These are phyloP conservation scores for Datnioides undecimradiatus DNA, from an alignment of 2,113 vertebrate species.

Conservation along the genomic window DNA sequence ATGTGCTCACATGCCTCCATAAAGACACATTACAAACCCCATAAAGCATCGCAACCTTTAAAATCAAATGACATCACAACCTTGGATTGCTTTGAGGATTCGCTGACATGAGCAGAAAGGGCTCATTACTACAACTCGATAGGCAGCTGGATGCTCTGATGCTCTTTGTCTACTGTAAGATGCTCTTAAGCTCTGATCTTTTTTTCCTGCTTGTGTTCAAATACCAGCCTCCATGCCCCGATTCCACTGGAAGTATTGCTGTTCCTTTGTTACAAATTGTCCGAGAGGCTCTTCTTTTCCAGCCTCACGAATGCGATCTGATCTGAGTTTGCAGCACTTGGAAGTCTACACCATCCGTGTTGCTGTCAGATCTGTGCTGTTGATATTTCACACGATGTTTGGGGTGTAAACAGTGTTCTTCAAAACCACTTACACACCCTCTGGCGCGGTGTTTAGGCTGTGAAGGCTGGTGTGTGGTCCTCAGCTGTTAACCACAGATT, in stretches of 20 bases:
- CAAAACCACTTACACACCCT: slow-evolving; percentile 69
- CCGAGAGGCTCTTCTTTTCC: neutral
- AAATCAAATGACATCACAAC: slow-evolving; percentile 84
- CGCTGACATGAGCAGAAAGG: slow-evolving; percentile 81
- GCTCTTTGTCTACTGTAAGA: slow-evolving; percentile 72
- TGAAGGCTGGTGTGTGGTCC: slow-evolving; percentile 68
- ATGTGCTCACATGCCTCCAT: slow-evolving; percentile 69
- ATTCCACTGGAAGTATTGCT: slow-evolving; percentile 6
- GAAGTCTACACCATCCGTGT: slow-evolving; percentile 34
- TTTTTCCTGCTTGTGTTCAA: slow-evolving; percentile 9
- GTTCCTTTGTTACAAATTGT: neutral
- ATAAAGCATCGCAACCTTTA: slow-evolving; percentile 81
- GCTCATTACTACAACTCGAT: slow-evolving; percentile 70
- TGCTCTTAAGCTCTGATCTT: slow-evolving; percentile 32
- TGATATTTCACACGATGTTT: slow-evolving; percentile 63
- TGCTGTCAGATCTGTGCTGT: slow-evolving; percentile 45
- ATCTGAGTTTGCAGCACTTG: slow-evolving; percentile 29
- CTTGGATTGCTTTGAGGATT: slow-evolving; percentile 81
- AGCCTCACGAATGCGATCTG: slow-evolving; percentile 23
- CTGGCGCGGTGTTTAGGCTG: slow-evolving; percentile 41
- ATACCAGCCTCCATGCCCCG: neutral
- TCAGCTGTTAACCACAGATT: slow-evolving; percentile 82
- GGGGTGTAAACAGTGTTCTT: slow-evolving; percentile 68
- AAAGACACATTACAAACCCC: slow-evolving; percentile 78
- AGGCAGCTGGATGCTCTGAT: slow-evolving; percentile 57